Percentiles rank a stretch among this genome's conserved stretches.
Evolutionary conservation across 2,797 vertebrate species (phyloP).

Genomic region (Chelmon rostratus): DNA sequence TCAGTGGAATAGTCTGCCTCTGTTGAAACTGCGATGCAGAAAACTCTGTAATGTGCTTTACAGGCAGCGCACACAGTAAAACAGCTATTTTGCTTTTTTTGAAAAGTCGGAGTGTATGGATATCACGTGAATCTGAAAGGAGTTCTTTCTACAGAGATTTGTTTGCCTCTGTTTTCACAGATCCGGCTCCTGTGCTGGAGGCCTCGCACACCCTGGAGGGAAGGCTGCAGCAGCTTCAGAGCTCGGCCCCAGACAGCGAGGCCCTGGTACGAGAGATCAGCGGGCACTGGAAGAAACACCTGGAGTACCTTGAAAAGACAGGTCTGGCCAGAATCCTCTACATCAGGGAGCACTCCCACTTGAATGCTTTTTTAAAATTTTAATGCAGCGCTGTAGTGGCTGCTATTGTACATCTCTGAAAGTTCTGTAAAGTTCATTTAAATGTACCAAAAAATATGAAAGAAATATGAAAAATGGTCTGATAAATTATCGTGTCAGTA

Average conservation of each 20-base stretch:
- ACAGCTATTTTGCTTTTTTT: slow-evolving; percentile 72
- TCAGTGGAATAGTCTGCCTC: slow-evolving; percentile 73
- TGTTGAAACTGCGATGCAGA: slow-evolving; percentile 68
- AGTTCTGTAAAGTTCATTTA: background rate
- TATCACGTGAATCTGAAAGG: slow-evolving; percentile 50
- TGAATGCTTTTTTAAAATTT: background rate
- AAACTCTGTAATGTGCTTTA: slow-evolving; percentile 73
- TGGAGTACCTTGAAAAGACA: slow-evolving; percentile 88
- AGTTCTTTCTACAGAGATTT: slow-evolving; percentile 54
- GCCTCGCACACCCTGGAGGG: slow-evolving; percentile 91
- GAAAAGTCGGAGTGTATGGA: slow-evolving; percentile 51
- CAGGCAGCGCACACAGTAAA: slow-evolving; percentile 62
- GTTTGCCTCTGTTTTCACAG: slow-evolving; percentile 76
- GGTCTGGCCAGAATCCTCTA: slow-evolving; percentile 80
- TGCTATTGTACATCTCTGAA: background rate
- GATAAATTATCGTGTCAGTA: too few species aligned
- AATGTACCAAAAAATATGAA: background rate
- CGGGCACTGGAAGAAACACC: slow-evolving; percentile 89
- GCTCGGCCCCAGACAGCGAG: slow-evolving; percentile 84
- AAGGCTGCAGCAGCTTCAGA: slow-evolving; percentile 90
- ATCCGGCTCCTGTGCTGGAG: slow-evolving; percentile 92
- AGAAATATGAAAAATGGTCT: background rate
- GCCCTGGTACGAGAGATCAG: slow-evolving; percentile 87
- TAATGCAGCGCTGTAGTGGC: background rate
- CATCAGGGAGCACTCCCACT: background rate